phyloP scores from a whole-genome alignment of 2,113 vertebrate genomes.

The Corythoichthys intestinalis region DNA sequence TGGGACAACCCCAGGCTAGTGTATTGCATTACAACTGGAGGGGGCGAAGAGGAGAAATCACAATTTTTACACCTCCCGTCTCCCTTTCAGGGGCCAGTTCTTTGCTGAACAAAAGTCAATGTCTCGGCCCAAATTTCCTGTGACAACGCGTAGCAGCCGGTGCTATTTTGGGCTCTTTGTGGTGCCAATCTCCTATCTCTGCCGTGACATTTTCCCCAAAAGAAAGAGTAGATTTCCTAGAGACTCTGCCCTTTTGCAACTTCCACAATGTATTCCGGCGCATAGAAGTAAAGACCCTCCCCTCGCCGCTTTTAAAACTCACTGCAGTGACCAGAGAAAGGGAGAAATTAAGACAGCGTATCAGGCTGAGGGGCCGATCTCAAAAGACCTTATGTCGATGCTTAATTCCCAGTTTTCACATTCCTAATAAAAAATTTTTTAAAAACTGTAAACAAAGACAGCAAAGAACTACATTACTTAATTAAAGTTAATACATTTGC shows the following conservation, averaged over 20 bases:
- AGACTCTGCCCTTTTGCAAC: conserved; percentile 96
- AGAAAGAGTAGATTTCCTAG: conserved; percentile 99
- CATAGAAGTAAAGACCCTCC: conserved; percentile 80
- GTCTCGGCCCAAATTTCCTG: conserved; percentile 97
- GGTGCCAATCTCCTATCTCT: conserved; percentile 99
- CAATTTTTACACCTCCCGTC: conserved; percentile 90
- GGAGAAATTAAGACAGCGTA: conserved; percentile 79
- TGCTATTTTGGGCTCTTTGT: conserved; percentile 98
- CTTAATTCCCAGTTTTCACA: conserved; percentile 66
- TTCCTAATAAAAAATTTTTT: conserved; percentile 59
- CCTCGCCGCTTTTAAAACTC: conserved; percentile 80
- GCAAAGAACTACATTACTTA: neutral
- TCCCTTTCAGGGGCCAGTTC: conserved; percentile 89
- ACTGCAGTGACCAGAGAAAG: conserved; percentile 73
- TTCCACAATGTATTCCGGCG: conserved; percentile 90
- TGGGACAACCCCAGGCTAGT: conserved; percentile 65
- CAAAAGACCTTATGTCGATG: conserved; percentile 68
- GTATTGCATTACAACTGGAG: conserved; percentile 79
- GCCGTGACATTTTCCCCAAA: conserved; percentile 93
- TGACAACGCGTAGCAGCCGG: conserved; percentile 98
- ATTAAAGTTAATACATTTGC: neutral
- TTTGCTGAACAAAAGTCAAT: conserved; percentile 96
- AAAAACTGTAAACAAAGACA: conserved; percentile 37
- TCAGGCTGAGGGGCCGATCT: conserved; percentile 65
- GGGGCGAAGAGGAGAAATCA: conserved; percentile 79